Percentiles rank a stretch among this genome's conserved stretches.
Evolutionary conservation across 2,797 vertebrate genomes (phyloP).

Genomic region (Merluccius polli): DNA sequence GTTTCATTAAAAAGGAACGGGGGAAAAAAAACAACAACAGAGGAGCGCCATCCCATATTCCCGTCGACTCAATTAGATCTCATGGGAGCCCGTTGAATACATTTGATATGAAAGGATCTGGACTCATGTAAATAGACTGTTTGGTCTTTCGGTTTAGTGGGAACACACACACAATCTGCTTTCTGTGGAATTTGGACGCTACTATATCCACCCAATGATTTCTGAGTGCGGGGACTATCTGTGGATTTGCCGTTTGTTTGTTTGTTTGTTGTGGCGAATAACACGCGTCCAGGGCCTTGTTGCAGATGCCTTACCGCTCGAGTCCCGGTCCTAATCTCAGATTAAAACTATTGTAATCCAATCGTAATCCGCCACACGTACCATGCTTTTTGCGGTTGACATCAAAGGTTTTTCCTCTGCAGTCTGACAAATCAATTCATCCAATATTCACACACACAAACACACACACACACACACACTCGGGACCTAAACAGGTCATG

Average conservation of each 20-base stretch:
- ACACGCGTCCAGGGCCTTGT: slow-evolving; percentile 20
- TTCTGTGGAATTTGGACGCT: slow-evolving; percentile 11
- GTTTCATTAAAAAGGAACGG: slow-evolving; percentile 59
- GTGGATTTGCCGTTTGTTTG: slow-evolving; percentile 15
- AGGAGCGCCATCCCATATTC: slow-evolving; percentile 47
- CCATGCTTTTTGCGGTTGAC: slow-evolving; percentile 67
- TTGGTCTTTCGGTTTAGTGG: slow-evolving; percentile 14
- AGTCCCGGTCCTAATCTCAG: slow-evolving; percentile 62
- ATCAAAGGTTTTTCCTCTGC: slow-evolving; percentile 45
- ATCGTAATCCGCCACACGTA: slow-evolving; percentile 72
- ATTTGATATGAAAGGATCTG: slow-evolving; percentile 37
- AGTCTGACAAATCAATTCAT: slow-evolving; percentile 19
- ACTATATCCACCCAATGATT: slow-evolving; percentile 14
- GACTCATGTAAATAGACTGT: slow-evolving; percentile 26
- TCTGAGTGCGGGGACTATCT: slow-evolving; percentile 6
- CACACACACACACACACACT: slow-evolving; percentile 1
- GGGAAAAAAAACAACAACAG: slow-evolving; percentile 40
- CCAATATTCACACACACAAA: slow-evolving; percentile 20
- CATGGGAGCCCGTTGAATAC: slow-evolving; percentile 41
- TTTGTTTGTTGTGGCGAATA: slow-evolving; percentile 27
- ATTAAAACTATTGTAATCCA: slow-evolving; percentile 66
- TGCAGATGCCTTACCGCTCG: slow-evolving; percentile 47
- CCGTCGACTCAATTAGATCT: slow-evolving; percentile 50
- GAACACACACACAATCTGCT: slow-evolving; percentile 9
- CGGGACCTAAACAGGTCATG: slow-evolving; percentile 29